Evolutionary conservation across 1,140 invertebrate genomes (phyloP).

Genomic region (Zaprionus vittiger): DNA sequence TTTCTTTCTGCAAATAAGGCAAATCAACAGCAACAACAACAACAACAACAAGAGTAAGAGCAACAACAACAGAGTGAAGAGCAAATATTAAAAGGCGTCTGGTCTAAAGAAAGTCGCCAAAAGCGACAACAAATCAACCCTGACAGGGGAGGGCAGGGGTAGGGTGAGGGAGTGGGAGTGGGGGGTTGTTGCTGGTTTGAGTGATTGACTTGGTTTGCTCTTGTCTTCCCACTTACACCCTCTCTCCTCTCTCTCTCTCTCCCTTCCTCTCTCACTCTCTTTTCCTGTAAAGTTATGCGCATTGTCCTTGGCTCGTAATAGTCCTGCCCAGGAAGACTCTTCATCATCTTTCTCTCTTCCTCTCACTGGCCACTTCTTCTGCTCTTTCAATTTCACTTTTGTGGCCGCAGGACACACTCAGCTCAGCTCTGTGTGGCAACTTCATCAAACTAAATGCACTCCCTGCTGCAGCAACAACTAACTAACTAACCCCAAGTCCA

Average conservation of each 20-base stretch:
- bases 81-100: constrained; percentile 80
- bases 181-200: constrained; percentile 47
- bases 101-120: constrained; percentile 57
- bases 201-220: constrained; percentile 72
- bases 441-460: constrained; percentile 74
- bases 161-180: background rate
- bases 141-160: background rate
- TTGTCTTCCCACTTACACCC: background rate
- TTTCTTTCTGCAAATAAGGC: constrained; percentile 52
- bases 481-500: constrained; percentile 50
- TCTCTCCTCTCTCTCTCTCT: constrained; percentile 27
- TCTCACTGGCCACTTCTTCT: background rate
- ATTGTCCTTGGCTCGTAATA: constrained; percentile 40
- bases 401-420: constrained; percentile 38
- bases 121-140: constrained; percentile 57
- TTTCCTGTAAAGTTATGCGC: constrained; percentile 3
- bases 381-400: constrained; percentile 58
- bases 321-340: constrained; percentile 10
- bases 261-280: background rate
- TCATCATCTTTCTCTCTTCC: background rate
- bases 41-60: background rate
- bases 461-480: constrained; percentile 16
- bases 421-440: constrained; percentile 39
- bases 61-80: constrained; percentile 10
- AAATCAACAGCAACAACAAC: constrained; percentile 55